phyloP scores from a whole-genome alignment of 2,113 vertebrate genomes.

The Apteryx mantelli region DNA sequence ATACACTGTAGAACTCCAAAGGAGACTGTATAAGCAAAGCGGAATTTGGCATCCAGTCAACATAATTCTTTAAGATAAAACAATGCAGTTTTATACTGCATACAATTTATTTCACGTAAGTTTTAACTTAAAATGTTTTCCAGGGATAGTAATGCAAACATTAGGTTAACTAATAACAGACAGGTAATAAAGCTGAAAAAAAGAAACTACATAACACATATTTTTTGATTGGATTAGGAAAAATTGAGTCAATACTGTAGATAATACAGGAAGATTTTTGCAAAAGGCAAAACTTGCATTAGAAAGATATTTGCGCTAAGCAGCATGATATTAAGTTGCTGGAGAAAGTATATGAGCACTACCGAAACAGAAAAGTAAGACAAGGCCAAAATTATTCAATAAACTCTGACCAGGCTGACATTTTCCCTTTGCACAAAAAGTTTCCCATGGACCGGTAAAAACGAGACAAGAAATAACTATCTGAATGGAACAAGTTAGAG shows the following conservation, averaged over 20 bases:
- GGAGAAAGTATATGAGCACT: not conserved
- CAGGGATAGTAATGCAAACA: not conserved
- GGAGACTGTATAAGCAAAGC: not conserved
- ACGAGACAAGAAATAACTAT: not conserved
- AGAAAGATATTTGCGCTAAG: not conserved
- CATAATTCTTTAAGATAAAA: not conserved
- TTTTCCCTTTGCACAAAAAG: not conserved
- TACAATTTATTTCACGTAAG: not conserved
- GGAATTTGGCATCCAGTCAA: not conserved
- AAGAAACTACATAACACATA: not conserved
- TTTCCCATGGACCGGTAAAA: not conserved
- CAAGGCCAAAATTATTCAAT: not conserved
- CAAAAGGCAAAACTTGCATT: not conserved
- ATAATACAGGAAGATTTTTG: not conserved
- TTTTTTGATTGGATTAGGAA: not conserved
- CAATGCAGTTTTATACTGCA: not conserved
- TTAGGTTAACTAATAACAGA: not conserved
- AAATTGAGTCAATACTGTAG: accelerated
- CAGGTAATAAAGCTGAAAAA: not conserved
- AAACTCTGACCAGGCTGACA: not conserved
- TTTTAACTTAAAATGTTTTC: not conserved
- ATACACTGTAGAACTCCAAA: not conserved
- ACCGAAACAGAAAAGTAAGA: not conserved
- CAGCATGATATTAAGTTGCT: not conserved
- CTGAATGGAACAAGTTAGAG: not conserved